Evolutionary conservation across 2,888 invertebrate genomes (phyloP).

Genomic region (Rhimphoctona megacephalus): DNA sequence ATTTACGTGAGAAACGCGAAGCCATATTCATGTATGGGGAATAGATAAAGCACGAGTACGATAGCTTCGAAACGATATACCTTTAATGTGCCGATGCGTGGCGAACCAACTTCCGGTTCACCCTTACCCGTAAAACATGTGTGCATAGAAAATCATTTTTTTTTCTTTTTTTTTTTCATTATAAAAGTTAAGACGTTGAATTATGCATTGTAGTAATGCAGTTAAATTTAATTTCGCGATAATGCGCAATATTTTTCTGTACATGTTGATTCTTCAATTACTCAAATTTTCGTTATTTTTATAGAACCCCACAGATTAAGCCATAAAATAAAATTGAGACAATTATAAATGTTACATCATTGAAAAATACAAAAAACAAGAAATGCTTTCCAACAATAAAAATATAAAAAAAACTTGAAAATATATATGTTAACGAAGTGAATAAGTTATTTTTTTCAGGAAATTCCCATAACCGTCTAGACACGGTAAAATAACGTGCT

Average conservation of each 20-base stretch:
- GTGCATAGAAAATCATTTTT: neutral
- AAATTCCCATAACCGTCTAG: constrained; percentile 11
- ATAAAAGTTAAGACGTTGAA: neutral
- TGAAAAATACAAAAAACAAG: neutral
- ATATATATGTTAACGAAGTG: too few species aligned
- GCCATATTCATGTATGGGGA: constrained; percentile 63
- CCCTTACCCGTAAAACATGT: neutral
- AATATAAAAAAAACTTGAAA: neutral
- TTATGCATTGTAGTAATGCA: neutral
- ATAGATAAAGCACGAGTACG: constrained; percentile 64
- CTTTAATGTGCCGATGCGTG: constrained; percentile 58
- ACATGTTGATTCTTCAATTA: neutral
- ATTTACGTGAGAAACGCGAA: constrained; percentile 71
- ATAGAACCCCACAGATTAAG: too few species aligned
- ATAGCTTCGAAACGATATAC: constrained; percentile 67
- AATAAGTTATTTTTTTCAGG: neutral
- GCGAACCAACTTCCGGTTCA: constrained; percentile 65
- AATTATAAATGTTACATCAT: neutral
- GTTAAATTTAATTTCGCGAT: neutral
- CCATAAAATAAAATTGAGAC: too few species aligned
- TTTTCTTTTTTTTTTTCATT: neutral
- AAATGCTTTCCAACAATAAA: neutral
- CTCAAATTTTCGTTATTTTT: too few species aligned
- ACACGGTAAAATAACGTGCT: constrained; percentile 1
- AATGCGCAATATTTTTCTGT: neutral